Conservation (phyloP, 2,797 vertebrate species). For the Coranthus polyacanthus region DNA sequence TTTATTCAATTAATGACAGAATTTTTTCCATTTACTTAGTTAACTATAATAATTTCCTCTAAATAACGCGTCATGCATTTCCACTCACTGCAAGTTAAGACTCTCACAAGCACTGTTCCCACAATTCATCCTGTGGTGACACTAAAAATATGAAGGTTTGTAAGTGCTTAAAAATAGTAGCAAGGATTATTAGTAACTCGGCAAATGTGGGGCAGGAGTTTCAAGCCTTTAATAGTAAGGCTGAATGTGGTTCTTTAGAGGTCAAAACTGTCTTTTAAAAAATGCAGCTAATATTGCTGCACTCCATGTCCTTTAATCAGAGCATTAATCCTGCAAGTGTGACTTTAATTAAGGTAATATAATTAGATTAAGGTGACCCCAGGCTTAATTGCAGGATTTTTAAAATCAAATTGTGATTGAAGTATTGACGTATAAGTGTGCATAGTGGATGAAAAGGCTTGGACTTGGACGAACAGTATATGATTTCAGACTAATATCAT, state of each 20-base stretch:
- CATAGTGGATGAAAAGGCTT: background rate
- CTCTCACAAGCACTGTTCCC: constrained; percentile 37
- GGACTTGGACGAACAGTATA: background rate
- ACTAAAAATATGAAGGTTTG: constrained; percentile 54
- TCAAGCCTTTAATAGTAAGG: constrained; percentile 27
- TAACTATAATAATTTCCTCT: too few relatives aligned
- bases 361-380: constrained; percentile 66
- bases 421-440: background rate
- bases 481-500: background rate
- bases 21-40: too few relatives aligned
- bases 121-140: constrained; percentile 31
- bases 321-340: constrained; percentile 60
- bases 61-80: background rate
- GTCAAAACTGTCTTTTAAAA: constrained; percentile 54
- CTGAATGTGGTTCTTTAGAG: constrained; percentile 49
- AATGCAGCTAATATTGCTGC: constrained; percentile 52
- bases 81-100: background rate
- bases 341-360: constrained; percentile 70
- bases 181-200: constrained; percentile 52
- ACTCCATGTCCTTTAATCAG: constrained; percentile 64
- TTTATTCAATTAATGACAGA: too few relatives aligned
- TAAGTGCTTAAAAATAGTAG: constrained; percentile 46
- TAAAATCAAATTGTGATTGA: constrained; percentile 17
- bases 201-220: constrained; percentile 65
- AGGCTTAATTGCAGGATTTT: constrained; percentile 31